Percentiles rank a stretch among this genome's conserved stretches.
Evolutionary conservation across 2,113 vertebrate species (phyloP).

Genomic region (Pollimyrus isidori): DNA sequence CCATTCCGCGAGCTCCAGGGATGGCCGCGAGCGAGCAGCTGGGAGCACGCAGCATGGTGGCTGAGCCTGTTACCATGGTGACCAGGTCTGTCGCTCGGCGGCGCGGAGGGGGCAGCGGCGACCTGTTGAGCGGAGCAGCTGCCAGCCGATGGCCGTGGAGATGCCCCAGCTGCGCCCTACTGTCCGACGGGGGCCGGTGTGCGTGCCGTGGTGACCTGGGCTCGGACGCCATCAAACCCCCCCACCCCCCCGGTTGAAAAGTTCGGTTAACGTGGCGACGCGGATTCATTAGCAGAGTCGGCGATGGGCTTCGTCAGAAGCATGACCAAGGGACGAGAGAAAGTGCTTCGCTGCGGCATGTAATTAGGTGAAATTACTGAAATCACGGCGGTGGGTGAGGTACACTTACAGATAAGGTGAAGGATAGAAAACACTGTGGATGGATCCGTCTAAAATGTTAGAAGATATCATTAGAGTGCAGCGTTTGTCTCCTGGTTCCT

Average conservation of each 20-base stretch:
- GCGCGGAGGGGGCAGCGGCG: conserved; percentile 38
- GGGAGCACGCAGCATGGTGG: conserved; percentile 55
- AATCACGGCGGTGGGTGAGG: not conserved
- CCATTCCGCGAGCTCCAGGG: conserved; percentile 37
- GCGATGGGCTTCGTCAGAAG: not conserved
- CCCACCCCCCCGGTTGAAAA: conserved; percentile 29
- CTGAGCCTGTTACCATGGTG: conserved; percentile 64
- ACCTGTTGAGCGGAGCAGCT: conserved; percentile 29
- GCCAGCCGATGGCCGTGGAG: not conserved
- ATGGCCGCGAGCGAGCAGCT: conserved; percentile 41
- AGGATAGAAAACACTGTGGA: not conserved
- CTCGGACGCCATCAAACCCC: not conserved
- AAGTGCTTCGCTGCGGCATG: not conserved
- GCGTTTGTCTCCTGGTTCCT: not conserved
- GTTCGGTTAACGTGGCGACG: not conserved
- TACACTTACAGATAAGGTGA: not conserved
- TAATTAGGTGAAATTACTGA: not conserved
- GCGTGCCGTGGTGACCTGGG: not conserved
- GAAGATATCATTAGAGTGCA: not conserved
- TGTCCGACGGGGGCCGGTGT: not conserved
- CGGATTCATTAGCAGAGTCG: not conserved
- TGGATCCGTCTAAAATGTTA: not conserved
- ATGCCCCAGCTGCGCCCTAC: not conserved
- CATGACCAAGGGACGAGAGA: not conserved
- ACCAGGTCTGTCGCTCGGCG: conserved; percentile 63